Evolutionary conservation across 2,888 invertebrate genomes (phyloP).

Genomic region (Bursaphelenchus okinawaensis): DNA sequence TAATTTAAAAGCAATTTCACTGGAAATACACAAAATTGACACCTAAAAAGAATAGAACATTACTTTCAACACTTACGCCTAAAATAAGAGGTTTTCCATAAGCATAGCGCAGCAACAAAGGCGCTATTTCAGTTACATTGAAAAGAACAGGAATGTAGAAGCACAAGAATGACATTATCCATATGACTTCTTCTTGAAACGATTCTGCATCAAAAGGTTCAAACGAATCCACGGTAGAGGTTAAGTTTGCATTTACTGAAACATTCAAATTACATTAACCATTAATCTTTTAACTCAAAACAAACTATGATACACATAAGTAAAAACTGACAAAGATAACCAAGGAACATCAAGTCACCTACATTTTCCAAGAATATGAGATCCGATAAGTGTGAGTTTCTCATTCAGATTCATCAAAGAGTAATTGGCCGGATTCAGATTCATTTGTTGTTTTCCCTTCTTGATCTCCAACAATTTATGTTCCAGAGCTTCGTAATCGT

Average conservation of each 20-base stretch:
- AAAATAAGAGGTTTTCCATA: slow-evolving; percentile 1
- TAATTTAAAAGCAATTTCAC: not conserved
- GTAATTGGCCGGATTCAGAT: not conserved
- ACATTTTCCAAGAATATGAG: slow-evolving; percentile 1
- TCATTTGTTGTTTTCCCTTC: not conserved
- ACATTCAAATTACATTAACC: too few relatives aligned
- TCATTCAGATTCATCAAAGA: not conserved
- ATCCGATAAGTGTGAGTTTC: slow-evolving; percentile 4
- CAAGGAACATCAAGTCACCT: not conserved
- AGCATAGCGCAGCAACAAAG: not conserved
- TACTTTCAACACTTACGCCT: slow-evolving; percentile 8
- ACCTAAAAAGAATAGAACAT: too few relatives aligned
- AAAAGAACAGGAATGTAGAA: not conserved
- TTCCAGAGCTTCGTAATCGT: slow-evolving; percentile 1
- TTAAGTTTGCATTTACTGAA: too few relatives aligned
- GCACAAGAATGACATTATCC: slow-evolving; percentile 18
- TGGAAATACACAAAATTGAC: too few relatives aligned
- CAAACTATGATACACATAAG: too few relatives aligned
- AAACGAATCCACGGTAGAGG: slow-evolving; percentile 11
- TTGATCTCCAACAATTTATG: not conserved
- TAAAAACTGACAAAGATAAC: not conserved
- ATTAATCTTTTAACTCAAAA: too few relatives aligned
- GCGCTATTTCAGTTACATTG: not conserved
- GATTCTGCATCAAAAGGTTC: slow-evolving; percentile 21
- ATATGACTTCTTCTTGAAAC: slow-evolving; percentile 21